Evolutionary conservation across 2,888 invertebrate species (phyloP), one percentile per base, ranked within the genome.

Genomic region (Rhimphoctona megacephalus): DNA sequence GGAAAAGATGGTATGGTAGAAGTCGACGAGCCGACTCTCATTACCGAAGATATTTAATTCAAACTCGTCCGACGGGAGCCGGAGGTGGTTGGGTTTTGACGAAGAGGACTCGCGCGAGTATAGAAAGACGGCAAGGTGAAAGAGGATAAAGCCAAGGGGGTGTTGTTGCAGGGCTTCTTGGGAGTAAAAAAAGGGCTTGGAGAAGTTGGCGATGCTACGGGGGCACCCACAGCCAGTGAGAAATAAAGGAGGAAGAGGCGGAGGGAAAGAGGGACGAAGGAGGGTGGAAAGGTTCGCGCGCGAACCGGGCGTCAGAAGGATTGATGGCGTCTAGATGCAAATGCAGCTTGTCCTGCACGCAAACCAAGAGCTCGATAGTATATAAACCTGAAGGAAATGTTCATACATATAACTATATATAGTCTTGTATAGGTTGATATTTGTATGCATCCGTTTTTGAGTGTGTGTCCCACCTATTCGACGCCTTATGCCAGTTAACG

Each of bases 281-380:
- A 39, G 72, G 19, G 39, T 57, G 79, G 61, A 57, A 80, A 67
- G 83, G 81, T 80, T 81, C 84, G 74, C 77, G 87, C 85, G 87
- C 86, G 91, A 91, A 92, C 92, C 92, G 93, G 94, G 94, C 93
- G 94, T 94, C 94, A 92, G 93, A 90, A 94, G 94, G 94, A 94
- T 94, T 94, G 94, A 94, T 94, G 94, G 94, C 92, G 94, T 94
- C 94, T 94, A 93, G 93, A 94, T 94, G 94, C 94, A 94, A 94
- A 94, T 94, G 94, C 91, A 92, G 91, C 92, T 91, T 92, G 93
- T 92, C 92, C 92, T 90, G 93, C 94, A 94, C 93, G 94, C 93
- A 93, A 93, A 88, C 90, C 92, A 90, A 91, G 61, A 90, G 91
- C 39, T 22, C 25, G 30, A 69, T 54, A 69, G 33, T 54, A 76